These are phyloP conservation scores for Eospalax fontanierii DNA, from an alignment of 2,797 vertebrate species.

Conservation along the genomic window DNA sequence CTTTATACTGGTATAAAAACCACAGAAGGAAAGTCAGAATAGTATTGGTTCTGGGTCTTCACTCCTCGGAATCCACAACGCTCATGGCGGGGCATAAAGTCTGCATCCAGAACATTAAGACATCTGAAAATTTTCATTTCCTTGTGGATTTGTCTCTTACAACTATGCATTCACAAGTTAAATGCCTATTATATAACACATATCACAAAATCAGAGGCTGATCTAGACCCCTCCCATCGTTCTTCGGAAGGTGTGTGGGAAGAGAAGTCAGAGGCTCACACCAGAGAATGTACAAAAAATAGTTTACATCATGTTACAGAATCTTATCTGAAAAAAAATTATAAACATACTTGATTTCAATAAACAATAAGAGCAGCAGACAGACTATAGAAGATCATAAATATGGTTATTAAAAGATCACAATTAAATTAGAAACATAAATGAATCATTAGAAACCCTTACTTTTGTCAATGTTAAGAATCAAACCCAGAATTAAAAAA, in stretches of 20 bases:
- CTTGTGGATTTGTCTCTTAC: conserved; percentile 36
- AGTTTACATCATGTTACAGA: conserved; percentile 87
- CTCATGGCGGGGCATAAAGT: not conserved
- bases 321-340: conserved; percentile 84
- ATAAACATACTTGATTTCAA: conserved; percentile 88
- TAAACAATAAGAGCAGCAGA: conserved; percentile 88
- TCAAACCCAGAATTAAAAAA: conserved; percentile 93
- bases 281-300: conserved; percentile 84
- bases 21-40: conserved; percentile 78
- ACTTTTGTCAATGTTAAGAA: conserved; percentile 89
- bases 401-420: conserved; percentile 89
- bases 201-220: conserved; percentile 83
- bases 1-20: conserved; percentile 81
- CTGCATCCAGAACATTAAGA: conserved; percentile 32
- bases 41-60: conserved; percentile 66
- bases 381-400: conserved; percentile 89
- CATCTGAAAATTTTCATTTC: conserved; percentile 27
- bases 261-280: conserved; percentile 83
- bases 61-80: not conserved
- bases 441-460: conserved; percentile 88
- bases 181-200: conserved; percentile 86
- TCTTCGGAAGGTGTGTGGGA: conserved; percentile 74
- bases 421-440: conserved; percentile 89
- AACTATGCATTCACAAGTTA: conserved; percentile 78
- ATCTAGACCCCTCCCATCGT: conserved; percentile 82